These are phyloP conservation scores for Dinomys branickii DNA, from an alignment of 2,113 vertebrate species.

Conservation along the genomic window DNA sequence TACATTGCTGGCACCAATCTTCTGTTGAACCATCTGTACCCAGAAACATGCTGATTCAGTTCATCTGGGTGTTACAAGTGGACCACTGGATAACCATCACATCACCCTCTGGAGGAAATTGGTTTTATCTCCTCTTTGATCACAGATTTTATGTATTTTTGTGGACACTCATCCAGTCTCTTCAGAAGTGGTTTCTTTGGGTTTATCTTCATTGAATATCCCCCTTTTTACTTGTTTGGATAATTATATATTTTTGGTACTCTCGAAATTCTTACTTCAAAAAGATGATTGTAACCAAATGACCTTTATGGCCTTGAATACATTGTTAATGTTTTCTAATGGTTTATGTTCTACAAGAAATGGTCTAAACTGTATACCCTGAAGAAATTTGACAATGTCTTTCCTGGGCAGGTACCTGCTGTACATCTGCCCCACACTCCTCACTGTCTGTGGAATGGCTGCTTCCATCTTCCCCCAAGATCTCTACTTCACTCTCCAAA, in stretches of 20 bases:
- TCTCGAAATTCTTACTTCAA: not conserved
- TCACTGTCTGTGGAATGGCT: not conserved
- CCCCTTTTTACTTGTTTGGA: not conserved
- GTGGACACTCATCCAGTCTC: constrained; percentile 88
- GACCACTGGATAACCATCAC: not conserved
- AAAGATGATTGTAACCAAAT: not conserved
- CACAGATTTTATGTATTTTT: constrained; percentile 92
- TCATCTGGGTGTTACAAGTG: not conserved
- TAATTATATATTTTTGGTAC: not conserved
- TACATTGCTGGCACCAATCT: not conserved
- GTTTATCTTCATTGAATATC: not conserved
- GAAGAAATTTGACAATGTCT: not conserved
- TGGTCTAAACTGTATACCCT: not conserved
- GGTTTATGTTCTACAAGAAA: not conserved
- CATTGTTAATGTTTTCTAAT: not conserved
- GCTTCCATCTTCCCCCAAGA: not conserved
- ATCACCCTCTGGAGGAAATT: constrained; percentile 97
- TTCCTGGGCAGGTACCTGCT: not conserved
- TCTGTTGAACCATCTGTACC: not conserved
- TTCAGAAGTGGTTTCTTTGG: not conserved
- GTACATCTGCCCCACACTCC: not conserved
- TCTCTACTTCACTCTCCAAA: not conserved
- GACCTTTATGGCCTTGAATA: not conserved
- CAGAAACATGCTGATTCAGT: not conserved
- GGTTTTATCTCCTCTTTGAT: constrained; percentile 96